Percentiles rank a stretch among this genome's conserved stretches.
These are phyloP conservation scores for Acronicta aceris DNA, from an alignment of 2,888 invertebrate genomes.

Conservation along the genomic window DNA sequence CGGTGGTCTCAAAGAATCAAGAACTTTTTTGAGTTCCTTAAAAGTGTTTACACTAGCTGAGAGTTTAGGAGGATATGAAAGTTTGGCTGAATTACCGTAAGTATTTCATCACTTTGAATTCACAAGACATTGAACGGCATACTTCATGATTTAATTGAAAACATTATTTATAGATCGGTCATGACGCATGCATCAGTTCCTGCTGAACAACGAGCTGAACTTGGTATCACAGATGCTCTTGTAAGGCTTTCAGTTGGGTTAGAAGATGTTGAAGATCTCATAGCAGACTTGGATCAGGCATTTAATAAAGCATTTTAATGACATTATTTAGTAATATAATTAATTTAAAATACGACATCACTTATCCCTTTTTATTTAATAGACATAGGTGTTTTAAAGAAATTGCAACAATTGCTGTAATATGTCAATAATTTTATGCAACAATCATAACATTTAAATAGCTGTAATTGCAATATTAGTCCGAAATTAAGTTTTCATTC, in stretches of 20 bases:
- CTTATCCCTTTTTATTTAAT: slow-evolving; percentile 3
- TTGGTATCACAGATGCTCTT: slow-evolving; percentile 95
- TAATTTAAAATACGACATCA: slow-evolving; percentile 12
- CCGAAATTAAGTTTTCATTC: too few relatives aligned
- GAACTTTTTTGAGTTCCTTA: slow-evolving; percentile 92
- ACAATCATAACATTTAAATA: too few relatives aligned
- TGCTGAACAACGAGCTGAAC: slow-evolving; percentile 90
- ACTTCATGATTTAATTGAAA: background rate
- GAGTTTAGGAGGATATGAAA: slow-evolving; percentile 98
- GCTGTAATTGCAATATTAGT: too few relatives aligned
- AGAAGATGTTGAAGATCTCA: slow-evolving; percentile 95
- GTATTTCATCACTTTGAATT: slow-evolving; percentile 67
- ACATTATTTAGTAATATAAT: slow-evolving; percentile 1
- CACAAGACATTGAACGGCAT: background rate
- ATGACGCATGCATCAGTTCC: slow-evolving; percentile 99
- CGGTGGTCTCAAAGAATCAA: slow-evolving; percentile 92
- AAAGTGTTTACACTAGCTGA: slow-evolving; percentile 96
- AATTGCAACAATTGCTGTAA: too few relatives aligned
- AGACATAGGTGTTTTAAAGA: background rate
- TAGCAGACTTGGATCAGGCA: slow-evolving; percentile 95
- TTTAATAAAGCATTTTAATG: slow-evolving; percentile 87
- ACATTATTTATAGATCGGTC: slow-evolving; percentile 89
- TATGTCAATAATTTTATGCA: too few relatives aligned
- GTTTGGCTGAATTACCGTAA: slow-evolving; percentile 98
- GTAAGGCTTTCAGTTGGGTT: slow-evolving; percentile 97